Conservation (phyloP, 2,888 invertebrate species). For the Drosophila kanekoi region DNA sequence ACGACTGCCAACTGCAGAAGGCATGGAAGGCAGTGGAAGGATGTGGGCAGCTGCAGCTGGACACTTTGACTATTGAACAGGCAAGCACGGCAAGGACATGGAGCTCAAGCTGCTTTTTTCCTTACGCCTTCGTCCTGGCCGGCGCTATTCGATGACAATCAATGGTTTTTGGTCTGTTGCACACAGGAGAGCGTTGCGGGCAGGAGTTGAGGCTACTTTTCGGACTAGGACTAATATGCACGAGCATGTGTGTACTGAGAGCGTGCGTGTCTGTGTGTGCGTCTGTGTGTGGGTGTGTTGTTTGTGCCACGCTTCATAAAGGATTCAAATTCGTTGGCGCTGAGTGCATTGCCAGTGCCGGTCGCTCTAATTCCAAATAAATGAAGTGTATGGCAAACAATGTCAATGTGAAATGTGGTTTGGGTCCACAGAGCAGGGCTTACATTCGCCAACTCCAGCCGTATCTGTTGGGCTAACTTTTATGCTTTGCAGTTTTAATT, state of each 20-base stretch:
- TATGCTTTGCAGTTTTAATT: constrained; percentile 62
- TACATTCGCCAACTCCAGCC: constrained; percentile 27
- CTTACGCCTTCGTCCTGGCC: constrained; percentile 46
- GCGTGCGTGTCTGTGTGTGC: constrained; percentile 32
- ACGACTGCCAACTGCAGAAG: constrained; percentile 65
- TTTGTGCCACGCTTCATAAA: constrained; percentile 81
- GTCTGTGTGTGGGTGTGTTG: constrained; percentile 49
- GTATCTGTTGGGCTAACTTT: constrained; percentile 35
- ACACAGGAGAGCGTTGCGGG: constrained; percentile 43
- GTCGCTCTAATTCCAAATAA: constrained; percentile 80
- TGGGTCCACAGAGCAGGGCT: constrained; percentile 10
- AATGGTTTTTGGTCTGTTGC: constrained; percentile 84
- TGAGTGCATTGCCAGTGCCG: constrained; percentile 69
- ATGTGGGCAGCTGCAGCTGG: constrained; percentile 36
- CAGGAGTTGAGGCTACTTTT: constrained; percentile 48
- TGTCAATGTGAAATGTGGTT: constrained; percentile 58
- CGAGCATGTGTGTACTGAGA: constrained; percentile 57
- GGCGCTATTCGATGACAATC: constrained; percentile 83
- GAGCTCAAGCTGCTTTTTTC: constrained; percentile 63
- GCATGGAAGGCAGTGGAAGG: not conserved
- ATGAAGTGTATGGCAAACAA: constrained; percentile 82
- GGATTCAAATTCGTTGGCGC: constrained; percentile 82
- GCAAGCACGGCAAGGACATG: constrained; percentile 23
- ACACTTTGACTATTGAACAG: constrained; percentile 49
- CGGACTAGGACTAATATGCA: constrained; percentile 62